Base-by-base conservation (phyloP, 2,888 invertebrate species). In the Rhodophaea formosa region DNA sequence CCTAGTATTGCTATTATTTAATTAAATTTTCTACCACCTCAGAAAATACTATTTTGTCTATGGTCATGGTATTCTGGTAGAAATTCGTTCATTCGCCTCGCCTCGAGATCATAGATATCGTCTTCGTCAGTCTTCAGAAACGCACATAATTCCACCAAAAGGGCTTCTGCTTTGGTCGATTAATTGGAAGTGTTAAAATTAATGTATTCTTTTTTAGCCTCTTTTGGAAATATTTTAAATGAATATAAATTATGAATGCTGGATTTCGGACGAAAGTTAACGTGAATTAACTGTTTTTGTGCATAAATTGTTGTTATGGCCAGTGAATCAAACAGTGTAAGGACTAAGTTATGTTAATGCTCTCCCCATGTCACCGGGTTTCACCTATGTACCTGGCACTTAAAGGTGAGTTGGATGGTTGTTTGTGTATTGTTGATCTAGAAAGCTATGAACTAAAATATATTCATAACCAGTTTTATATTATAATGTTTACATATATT, bases 281-380 rank as follows among this genome's bases (percentile, higher is more conserved):
- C 68, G 74, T 70, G 69, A 70, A 70, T 62, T 59, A 62, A 65
- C 63, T 62, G 64, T 64, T 53, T 63, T 78, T 81, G 80, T 68
- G 51, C 12, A 67, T 65, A 66, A 67, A 66, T 67, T 68, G 65
- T 64, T 63, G 79, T 74, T 79, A 89, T 88, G 87, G 80, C 79
- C 64, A 74, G 83, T 85, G 82, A 79, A 77, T 62, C 74, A 70
- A 67, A 74, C 75, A 74, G 84, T 82, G 79, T 72, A 74, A 82
- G 86, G 84, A 87, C 87, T 81, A 84, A 85, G 86, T 84, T 87
- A 88, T 88, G 89, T 77, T 89, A 86, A 86, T 87, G 80, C 77
- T 76, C 78, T 78, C 73, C 80, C 77, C 77, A 84, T 84, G 84
- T 82, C 86, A 88, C 88, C 86, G 86, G 83, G 86, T 80, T 85